These are phyloP conservation scores for Magallana ariakensis DNA, from an alignment of 1,140 invertebrate genomes.

Conservation along the genomic window DNA sequence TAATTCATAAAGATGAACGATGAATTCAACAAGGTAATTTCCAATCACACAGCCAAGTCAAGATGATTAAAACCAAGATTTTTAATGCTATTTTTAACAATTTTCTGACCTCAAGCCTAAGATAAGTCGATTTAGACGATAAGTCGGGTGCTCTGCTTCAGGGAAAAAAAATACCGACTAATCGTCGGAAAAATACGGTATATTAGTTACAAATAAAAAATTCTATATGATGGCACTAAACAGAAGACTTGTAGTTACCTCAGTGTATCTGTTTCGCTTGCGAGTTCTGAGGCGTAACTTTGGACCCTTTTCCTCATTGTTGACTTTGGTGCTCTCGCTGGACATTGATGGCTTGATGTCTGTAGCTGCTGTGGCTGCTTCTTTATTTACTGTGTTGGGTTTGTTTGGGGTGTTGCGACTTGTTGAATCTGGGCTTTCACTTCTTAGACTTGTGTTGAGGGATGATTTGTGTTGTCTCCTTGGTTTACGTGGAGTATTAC, in stretches of 20 bases:
- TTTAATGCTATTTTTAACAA: too few relatives aligned
- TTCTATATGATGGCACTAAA: too few relatives aligned
- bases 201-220: too few relatives aligned
- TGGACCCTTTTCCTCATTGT: background rate
- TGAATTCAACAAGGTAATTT: too few relatives aligned
- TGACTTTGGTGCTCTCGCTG: background rate
- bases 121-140: too few relatives aligned
- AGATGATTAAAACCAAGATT: too few relatives aligned
- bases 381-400: background rate
- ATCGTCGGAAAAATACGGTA: too few relatives aligned
- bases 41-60: too few relatives aligned
- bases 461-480: background rate
- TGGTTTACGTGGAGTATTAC: background rate
- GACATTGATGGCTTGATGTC: background rate
- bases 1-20: too few relatives aligned
- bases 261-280: conserved; percentile 50
- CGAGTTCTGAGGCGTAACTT: conserved; percentile 38
- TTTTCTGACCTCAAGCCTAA: too few relatives aligned
- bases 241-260: conserved; percentile 22
- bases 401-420: conserved; percentile 41
- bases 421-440: conserved; percentile 45
- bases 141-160: too few relatives aligned
- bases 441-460: background rate
- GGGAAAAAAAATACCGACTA: too few relatives aligned
- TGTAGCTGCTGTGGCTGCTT: background rate